Evolutionary conservation across 30 jellyfish, hydroid and myxozoan species (phyloP).

Genomic region (Cassiopea andromeda): DNA sequence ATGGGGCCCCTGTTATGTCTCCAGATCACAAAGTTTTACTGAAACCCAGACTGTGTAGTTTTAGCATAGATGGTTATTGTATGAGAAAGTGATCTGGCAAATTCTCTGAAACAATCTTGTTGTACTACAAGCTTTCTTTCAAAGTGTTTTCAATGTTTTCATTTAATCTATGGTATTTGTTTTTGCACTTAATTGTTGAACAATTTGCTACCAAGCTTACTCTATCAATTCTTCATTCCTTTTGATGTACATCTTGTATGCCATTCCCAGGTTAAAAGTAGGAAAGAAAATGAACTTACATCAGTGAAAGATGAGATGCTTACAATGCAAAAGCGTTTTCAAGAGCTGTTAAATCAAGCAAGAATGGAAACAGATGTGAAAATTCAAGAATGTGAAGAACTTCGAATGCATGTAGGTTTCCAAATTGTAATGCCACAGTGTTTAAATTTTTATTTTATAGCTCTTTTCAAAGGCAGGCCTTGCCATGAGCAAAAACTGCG

Average conservation of each 20-base stretch:
- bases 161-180: too few relatives aligned
- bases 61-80: too few relatives aligned
- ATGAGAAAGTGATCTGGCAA: too few relatives aligned
- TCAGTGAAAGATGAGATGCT: slow-evolving; percentile 74
- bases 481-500: too few relatives aligned
- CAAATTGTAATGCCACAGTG: neutral
- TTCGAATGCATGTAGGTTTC: slow-evolving; percentile 81
- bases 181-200: neutral
- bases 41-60: too few relatives aligned
- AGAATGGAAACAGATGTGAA: slow-evolving; percentile 81
- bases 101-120: too few relatives aligned
- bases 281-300: slow-evolving; percentile 71
- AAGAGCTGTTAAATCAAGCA: slow-evolving; percentile 76
- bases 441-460: too few relatives aligned
- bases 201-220: neutral
- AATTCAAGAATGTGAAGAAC: slow-evolving; percentile 97
- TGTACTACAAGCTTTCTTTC: too few relatives aligned
- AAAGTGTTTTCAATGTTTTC: too few relatives aligned
- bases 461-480: too few relatives aligned
- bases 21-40: too few relatives aligned
- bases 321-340: slow-evolving; percentile 73
- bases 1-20: too few relatives aligned
- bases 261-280: slow-evolving; percentile 59
- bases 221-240: neutral
- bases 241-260: neutral